Conservation (phyloP, 2,797 vertebrate species). For the Muraenolepis orangiensis region DNA sequence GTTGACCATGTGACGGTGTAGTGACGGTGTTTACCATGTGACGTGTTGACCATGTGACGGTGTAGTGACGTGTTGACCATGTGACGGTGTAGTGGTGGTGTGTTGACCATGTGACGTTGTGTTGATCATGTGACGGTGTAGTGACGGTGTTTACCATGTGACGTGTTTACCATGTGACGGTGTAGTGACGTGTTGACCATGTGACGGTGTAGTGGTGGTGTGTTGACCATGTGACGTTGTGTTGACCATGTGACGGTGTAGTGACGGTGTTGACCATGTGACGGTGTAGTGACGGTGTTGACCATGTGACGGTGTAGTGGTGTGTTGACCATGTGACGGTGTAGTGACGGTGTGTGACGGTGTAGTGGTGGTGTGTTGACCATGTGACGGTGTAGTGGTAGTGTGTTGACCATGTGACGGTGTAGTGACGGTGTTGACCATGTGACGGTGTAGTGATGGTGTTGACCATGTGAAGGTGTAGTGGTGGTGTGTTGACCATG, state of each 20-base stretch:
- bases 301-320: too few relatives aligned
- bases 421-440: neutral
- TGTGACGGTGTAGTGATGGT: neutral
- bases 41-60: neutral
- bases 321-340: neutral
- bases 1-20: neutral
- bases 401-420: neutral
- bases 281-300: neutral
- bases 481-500: neutral
- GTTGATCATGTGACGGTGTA: neutral
- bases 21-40: too few relatives aligned
- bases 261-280: neutral
- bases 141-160: too few relatives aligned
- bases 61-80: neutral
- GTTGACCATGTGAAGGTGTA: too few relatives aligned
- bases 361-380: too few relatives aligned
- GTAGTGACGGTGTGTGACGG: too few relatives aligned
- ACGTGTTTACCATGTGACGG: neutral
- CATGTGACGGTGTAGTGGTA: neutral
- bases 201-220: neutral
- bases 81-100: neutral
- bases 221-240: constrained; percentile 67
- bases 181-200: neutral
- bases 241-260: neutral
- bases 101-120: constrained; percentile 67